phyloP scores from a whole-genome alignment of 2,888 invertebrate genomes.

The Pimpla rufipes region DNA sequence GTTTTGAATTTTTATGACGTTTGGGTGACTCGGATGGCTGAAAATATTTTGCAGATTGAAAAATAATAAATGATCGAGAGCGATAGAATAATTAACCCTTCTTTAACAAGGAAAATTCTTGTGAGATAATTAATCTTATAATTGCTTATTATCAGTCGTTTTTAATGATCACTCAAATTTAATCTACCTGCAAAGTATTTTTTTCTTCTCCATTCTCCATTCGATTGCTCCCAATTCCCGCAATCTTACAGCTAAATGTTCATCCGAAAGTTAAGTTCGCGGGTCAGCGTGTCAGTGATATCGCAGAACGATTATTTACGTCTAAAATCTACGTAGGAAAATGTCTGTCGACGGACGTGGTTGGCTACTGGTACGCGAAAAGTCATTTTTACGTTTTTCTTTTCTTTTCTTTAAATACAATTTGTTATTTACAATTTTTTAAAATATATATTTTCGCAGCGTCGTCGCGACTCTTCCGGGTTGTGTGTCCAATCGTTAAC shows the following conservation, averaged over 20 bases:
- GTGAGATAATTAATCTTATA: neutral
- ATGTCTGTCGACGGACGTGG: constrained; percentile 57
- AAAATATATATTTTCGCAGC: constrained; percentile 17
- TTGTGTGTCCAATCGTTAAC: constrained; percentile 25
- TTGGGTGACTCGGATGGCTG: too few relatives aligned
- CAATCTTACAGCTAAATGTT: neutral
- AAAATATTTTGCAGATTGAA: constrained; percentile 3
- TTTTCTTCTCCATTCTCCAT: neutral
- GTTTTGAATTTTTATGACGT: too few relatives aligned
- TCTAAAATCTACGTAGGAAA: constrained; percentile 49
- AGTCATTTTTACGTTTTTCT: constrained; percentile 18
- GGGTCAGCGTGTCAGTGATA: constrained; percentile 19
- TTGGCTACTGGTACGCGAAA: constrained; percentile 16
- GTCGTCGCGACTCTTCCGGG: constrained; percentile 23
- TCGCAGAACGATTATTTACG: constrained; percentile 19
- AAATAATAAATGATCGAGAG: neutral
- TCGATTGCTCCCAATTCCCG: neutral
- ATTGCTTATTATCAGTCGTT: constrained; percentile 11
- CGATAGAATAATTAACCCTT: neutral
- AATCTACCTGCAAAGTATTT: constrained; percentile 11
- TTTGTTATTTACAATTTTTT: constrained; percentile 65
- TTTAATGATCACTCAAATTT: neutral
- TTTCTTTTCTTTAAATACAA: constrained; percentile 52
- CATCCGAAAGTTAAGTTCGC: neutral
- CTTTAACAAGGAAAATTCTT: neutral